A percentile compares a stretch with the other conserved stretches of the same genome.
phyloP scores from a whole-genome alignment of 2,113 vertebrate species.

The Campylomormyrus numenius region DNA sequence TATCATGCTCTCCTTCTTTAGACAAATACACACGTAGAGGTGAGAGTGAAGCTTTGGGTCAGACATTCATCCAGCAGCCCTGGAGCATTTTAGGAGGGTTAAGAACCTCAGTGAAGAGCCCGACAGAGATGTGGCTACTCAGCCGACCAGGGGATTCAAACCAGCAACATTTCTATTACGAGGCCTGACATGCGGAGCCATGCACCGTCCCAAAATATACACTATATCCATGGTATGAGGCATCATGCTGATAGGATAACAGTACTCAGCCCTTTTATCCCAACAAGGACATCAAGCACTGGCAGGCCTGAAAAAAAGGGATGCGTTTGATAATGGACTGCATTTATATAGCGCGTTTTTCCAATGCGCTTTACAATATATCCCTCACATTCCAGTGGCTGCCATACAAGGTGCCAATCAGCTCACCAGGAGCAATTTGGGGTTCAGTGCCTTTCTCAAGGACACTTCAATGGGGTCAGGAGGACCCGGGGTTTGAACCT shows the following conservation, averaged over 20 bases:
- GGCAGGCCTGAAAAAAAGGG: slow-evolving; percentile 17
- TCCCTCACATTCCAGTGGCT: no score
- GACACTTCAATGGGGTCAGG: no score
- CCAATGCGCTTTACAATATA: no score
- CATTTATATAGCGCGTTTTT: no score
- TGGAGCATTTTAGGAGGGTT: not conserved
- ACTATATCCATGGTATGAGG: not conserved
- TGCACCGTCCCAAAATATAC: not conserved
- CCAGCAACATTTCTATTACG: not conserved
- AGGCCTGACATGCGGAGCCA: not conserved
- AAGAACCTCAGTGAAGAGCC: not conserved
- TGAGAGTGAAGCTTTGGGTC: not conserved
- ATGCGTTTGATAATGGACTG: not conserved
- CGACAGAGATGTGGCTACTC: not conserved
- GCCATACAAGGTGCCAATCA: no score
- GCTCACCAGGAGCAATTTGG: no score
- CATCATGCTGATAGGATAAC: slow-evolving; percentile 11
- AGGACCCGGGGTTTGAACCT: no score
- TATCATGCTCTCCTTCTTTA: not conserved
- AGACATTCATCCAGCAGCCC: not conserved
- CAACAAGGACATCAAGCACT: slow-evolving; percentile 16
- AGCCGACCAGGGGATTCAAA: not conserved
- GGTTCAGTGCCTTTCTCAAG: no score
- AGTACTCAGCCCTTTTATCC: slow-evolving; percentile 3
- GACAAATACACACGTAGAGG: not conserved